phyloP scores from a whole-genome alignment of 2,888 invertebrate genomes.

The Watsonalla binaria region DNA sequence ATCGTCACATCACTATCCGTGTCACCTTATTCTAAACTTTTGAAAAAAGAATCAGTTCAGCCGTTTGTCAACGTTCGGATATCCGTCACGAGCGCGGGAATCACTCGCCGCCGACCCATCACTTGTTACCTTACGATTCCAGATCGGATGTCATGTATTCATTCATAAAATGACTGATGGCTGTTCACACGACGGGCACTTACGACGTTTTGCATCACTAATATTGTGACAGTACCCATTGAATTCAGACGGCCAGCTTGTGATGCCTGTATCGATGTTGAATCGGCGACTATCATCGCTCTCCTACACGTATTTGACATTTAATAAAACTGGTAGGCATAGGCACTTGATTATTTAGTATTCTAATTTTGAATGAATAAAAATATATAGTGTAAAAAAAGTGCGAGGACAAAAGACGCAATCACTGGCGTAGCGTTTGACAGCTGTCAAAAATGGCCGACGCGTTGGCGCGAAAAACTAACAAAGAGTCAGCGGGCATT shows the following conservation, averaged over 20 bases:
- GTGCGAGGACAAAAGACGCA: slow-evolving; percentile 59
- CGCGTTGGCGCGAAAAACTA: slow-evolving; percentile 68
- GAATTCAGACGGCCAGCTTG: slow-evolving; percentile 52
- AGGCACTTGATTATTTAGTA: not conserved
- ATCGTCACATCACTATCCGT: slow-evolving; percentile 60
- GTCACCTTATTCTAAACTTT: slow-evolving; percentile 52
- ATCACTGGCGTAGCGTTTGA: slow-evolving; percentile 57
- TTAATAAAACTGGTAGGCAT: slow-evolving; percentile 18
- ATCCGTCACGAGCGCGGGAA: slow-evolving; percentile 49
- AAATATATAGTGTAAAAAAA: slow-evolving; percentile 22
- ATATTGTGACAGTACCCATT: slow-evolving; percentile 64
- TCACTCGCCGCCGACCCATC: slow-evolving; percentile 53
- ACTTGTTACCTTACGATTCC: slow-evolving; percentile 61
- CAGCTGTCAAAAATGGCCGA: slow-evolving; percentile 72
- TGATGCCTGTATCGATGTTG: slow-evolving; percentile 60
- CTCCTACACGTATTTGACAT: slow-evolving; percentile 47
- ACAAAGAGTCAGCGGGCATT: slow-evolving; percentile 53
- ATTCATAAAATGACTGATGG: slow-evolving; percentile 67
- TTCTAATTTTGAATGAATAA: slow-evolving; percentile 12
- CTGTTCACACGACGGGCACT: slow-evolving; percentile 43
- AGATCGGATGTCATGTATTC: slow-evolving; percentile 62
- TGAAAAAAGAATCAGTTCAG: slow-evolving; percentile 42
- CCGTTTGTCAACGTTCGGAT: slow-evolving; percentile 57
- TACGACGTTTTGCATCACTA: slow-evolving; percentile 46
- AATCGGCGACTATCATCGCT: slow-evolving; percentile 66